Conservation (phyloP, 1,140 invertebrate genomes). For the Chlorops oryzae region DNA sequence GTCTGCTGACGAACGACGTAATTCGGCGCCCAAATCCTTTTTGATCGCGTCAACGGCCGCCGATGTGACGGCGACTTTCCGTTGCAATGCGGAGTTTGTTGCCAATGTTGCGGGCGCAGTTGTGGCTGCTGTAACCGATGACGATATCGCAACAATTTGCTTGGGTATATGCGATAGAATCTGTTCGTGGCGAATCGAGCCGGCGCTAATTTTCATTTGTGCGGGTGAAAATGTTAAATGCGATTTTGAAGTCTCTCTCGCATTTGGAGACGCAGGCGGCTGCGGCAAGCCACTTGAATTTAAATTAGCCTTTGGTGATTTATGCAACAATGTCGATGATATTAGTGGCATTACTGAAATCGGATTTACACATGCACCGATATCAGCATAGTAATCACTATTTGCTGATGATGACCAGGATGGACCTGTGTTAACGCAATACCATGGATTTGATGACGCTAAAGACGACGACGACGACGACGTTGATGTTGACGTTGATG, state of each 20-base stretch:
- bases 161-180: constrained; percentile 54
- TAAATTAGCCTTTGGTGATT: constrained; percentile 30
- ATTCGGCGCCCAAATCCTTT: constrained; percentile 35
- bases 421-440: constrained; percentile 46
- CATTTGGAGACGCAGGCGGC: constrained; percentile 33
- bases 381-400: constrained; percentile 64
- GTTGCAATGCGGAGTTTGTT: constrained; percentile 33
- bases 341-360: constrained; percentile 62
- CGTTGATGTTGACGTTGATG: constrained; percentile 10
- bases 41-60: constrained; percentile 35
- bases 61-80: constrained; percentile 26
- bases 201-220: constrained; percentile 53
- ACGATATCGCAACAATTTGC: constrained; percentile 49
- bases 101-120: constrained; percentile 33
- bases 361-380: constrained; percentile 71
- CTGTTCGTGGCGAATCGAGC: constrained; percentile 37
- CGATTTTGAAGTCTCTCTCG: constrained; percentile 51
- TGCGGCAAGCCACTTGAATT: constrained; percentile 22
- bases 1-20: constrained; percentile 31
- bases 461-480: constrained; percentile 13
- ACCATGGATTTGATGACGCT: too few species aligned
- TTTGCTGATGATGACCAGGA: constrained; percentile 62
- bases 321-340: constrained; percentile 21
- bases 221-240: constrained; percentile 62
- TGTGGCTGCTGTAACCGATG: constrained; percentile 19